These are phyloP conservation scores for Sternotherus odoratus DNA, from an alignment of 2,797 vertebrate species.

Conservation along the genomic window DNA sequence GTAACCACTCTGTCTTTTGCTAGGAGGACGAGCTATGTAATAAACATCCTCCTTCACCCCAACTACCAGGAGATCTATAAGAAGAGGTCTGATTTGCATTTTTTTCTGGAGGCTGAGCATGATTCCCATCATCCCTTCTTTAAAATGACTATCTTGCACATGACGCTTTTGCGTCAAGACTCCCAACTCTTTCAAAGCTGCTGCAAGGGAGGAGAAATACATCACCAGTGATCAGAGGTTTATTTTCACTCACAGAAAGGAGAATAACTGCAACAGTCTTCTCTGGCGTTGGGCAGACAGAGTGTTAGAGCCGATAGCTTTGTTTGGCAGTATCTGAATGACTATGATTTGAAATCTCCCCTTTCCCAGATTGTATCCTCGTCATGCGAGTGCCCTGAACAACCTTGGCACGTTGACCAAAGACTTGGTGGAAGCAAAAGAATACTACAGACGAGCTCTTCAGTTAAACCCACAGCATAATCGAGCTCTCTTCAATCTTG, in stretches of 20 bases:
- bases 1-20: constrained; percentile 7
- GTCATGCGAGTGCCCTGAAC: constrained; percentile 96
- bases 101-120: background rate
- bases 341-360: background rate
- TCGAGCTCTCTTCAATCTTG: constrained; percentile 96
- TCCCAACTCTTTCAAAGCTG: background rate
- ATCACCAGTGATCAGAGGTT: background rate
- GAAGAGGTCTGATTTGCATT: background rate
- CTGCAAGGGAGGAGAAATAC: background rate
- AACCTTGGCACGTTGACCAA: constrained; percentile 94
- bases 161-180: background rate
- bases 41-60: constrained; percentile 6
- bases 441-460: constrained; percentile 92
- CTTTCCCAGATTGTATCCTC: constrained; percentile 90
- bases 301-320: background rate
- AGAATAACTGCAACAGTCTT: background rate
- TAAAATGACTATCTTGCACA: background rate
- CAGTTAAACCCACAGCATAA: constrained; percentile 93
- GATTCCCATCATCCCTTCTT: background rate
- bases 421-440: constrained; percentile 87
- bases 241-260: background rate
- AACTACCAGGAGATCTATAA: background rate
- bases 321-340: background rate
- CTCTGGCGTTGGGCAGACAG: background rate
- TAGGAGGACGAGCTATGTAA: background rate